phyloP scores from a whole-genome alignment of 2,113 vertebrate species.

The Atlantisia rogersi region DNA sequence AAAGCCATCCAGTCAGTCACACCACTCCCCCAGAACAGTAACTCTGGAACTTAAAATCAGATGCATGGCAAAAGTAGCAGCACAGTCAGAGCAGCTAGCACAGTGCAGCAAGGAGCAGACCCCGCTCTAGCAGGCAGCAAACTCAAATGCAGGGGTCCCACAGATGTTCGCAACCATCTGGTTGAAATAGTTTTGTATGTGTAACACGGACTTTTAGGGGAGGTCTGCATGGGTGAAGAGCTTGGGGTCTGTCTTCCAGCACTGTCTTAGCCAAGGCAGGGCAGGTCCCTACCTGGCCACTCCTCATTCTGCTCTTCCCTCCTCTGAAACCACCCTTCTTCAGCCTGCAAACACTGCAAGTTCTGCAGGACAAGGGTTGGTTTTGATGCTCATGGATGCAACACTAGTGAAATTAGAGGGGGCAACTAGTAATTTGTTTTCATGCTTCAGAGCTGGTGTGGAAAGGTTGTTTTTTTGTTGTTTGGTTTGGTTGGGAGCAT shows the following conservation, averaged over 20 bases:
- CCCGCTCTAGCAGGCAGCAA: not conserved
- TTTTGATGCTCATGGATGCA: not conserved
- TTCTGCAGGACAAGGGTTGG: not conserved
- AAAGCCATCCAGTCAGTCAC: not conserved
- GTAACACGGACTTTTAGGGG: not conserved
- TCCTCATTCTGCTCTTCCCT: not conserved
- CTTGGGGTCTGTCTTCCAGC: not conserved
- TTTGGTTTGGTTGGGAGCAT: no score
- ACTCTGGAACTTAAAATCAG: not conserved
- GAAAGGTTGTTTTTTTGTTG: not conserved
- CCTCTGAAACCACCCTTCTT: not conserved
- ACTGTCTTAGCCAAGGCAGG: not conserved
- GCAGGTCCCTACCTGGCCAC: not conserved
- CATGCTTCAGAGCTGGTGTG: not conserved
- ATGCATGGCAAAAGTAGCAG: not conserved
- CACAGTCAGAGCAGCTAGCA: not conserved
- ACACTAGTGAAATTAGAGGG: not conserved
- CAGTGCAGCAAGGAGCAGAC: rapidly evolving
- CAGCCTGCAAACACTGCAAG: not conserved
- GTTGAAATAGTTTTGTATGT: not conserved
- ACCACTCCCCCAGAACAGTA: not conserved
- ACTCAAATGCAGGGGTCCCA: not conserved
- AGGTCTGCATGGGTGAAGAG: not conserved
- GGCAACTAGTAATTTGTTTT: not conserved
- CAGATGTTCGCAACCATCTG: not conserved